Evolutionary conservation across 2,113 vertebrate species (phyloP).

Genomic region (Chauna torquata): DNA sequence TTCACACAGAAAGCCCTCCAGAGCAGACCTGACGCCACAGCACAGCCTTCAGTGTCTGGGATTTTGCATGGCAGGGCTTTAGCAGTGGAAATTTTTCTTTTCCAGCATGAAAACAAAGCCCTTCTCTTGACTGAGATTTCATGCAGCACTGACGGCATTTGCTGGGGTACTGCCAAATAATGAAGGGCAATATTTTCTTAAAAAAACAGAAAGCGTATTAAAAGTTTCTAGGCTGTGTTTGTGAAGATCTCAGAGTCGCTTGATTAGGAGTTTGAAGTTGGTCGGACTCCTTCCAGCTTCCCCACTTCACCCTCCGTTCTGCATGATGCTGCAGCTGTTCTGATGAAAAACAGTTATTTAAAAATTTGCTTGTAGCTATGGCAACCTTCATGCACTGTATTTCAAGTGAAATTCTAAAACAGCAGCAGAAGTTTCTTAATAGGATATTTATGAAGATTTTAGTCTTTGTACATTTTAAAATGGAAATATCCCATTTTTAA

Average conservation of each 20-base stretch:
- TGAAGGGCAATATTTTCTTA: background rate
- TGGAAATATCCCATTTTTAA: constrained; percentile 35
- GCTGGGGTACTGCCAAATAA: background rate
- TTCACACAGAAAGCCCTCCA: background rate
- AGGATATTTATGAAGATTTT: constrained; percentile 58
- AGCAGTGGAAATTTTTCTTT: background rate
- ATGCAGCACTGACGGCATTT: background rate
- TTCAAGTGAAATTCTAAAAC: constrained; percentile 64
- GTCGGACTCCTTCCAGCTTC: background rate
- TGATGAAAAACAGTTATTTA: constrained; percentile 67
- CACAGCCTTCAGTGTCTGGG: background rate
- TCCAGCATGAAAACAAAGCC: constrained; percentile 13
- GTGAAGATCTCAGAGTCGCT: background rate
- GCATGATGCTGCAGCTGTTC: constrained; percentile 37
- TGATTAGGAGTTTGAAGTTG: background rate
- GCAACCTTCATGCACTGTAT: constrained; percentile 68
- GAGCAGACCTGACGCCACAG: fast-evolving
- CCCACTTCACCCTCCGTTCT: background rate
- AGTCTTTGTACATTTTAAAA: constrained; percentile 47
- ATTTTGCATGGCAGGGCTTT: background rate
- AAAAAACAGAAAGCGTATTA: background rate
- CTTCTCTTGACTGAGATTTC: background rate
- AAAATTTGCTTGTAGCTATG: constrained; percentile 70
- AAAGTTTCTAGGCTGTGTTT: background rate
- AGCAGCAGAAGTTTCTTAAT: constrained; percentile 65